Conservation (phyloP, 2,797 vertebrate genomes). For the Mico argentatus region DNA sequence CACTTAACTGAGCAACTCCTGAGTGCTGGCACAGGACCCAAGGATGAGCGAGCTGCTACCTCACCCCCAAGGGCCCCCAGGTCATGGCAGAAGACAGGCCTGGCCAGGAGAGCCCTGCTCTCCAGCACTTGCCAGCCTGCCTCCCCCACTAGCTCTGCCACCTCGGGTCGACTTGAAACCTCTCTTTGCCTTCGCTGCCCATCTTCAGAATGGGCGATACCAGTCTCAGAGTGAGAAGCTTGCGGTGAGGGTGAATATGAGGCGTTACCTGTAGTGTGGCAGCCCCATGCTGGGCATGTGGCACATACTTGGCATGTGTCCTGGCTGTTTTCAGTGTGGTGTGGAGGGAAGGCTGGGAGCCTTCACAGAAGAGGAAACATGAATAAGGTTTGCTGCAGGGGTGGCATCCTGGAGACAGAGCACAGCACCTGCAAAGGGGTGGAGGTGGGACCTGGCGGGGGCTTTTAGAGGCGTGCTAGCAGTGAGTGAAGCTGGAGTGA, state of each 20-base stretch:
- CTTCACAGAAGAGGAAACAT: neutral
- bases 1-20: neutral
- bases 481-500: neutral
- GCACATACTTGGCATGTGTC: neutral
- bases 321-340: neutral
- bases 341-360: neutral
- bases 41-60: neutral
- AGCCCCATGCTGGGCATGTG: fast-evolving
- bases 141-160: neutral
- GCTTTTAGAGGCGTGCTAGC: neutral
- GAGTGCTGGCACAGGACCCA: neutral
- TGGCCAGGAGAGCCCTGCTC: neutral
- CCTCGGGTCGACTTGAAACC: neutral
- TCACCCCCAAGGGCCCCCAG: neutral
- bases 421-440: neutral
- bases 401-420: neutral
- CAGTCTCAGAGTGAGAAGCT: neutral
- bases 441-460: neutral
- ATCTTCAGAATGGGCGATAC: neutral
- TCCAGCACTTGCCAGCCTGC: fast-evolving
- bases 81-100: fast-evolving
- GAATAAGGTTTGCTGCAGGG: neutral
- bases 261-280: neutral
- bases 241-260: neutral
- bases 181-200: neutral